Evolutionary conservation across 2,113 vertebrate species (phyloP).

Genomic region (Lophius piscatorius): DNA sequence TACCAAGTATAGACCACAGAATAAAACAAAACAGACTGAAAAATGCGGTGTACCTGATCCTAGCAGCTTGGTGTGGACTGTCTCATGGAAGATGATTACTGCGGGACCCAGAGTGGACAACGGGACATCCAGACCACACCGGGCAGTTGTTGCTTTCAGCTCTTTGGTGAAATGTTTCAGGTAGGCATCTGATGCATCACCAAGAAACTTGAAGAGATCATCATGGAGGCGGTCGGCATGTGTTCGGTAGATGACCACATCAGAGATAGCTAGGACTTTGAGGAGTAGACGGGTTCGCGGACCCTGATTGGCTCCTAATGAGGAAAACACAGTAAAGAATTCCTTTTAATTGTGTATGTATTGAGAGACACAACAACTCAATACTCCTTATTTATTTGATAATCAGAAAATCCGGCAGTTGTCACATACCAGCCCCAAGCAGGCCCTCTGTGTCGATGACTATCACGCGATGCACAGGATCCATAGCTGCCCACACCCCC

Average conservation of each 20-base stretch:
- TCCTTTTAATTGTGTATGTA: too few species aligned
- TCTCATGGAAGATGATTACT: constrained; percentile 98
- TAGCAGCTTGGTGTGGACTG: constrained; percentile 94
- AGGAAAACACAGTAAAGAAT: neutral
- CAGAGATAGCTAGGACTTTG: constrained; percentile 95
- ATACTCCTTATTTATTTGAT: neutral
- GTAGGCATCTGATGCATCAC: constrained; percentile 97
- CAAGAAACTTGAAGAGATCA: constrained; percentile 98
- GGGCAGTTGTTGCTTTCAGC: constrained; percentile 95
- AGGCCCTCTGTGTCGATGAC: constrained; percentile 97
- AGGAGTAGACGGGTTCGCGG: constrained; percentile 95
- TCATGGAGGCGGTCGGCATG: constrained; percentile 97
- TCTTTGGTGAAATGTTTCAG: constrained; percentile 97
- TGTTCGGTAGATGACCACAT: constrained; percentile 96
- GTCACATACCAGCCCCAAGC: constrained; percentile 83
- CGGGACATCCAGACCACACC: constrained; percentile 96
- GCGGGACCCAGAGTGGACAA: constrained; percentile 95
- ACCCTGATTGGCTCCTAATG: constrained; percentile 89
- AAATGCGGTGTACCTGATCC: constrained; percentile 86
- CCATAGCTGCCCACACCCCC: constrained; percentile 96
- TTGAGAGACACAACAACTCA: neutral
- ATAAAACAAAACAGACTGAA: too few species aligned
- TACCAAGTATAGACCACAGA: neutral
- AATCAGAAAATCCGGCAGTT: neutral
- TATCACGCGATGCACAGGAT: constrained; percentile 90